Base-by-base conservation (phyloP, 2,113 vertebrate species). In the Synchiropus splendidus region DNA sequence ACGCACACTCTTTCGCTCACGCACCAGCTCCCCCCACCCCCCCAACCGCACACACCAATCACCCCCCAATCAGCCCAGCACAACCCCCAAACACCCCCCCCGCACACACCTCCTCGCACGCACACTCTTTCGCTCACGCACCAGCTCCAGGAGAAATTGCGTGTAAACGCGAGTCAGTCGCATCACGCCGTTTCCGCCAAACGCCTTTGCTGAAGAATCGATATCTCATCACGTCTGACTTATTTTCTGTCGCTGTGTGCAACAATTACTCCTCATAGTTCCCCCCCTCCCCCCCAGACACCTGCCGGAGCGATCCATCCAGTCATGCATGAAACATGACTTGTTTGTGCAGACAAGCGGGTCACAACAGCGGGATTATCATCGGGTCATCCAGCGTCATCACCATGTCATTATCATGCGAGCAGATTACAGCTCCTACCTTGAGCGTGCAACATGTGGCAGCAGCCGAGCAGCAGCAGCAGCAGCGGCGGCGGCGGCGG, bases 381-480 rank as follows among this genome's bases (percentile, higher is more conserved):
- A 27, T 27, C 21, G 8, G 4, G 4, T 27, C 4, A 27, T 27
- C 21, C 21, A 27, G 21, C 21, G 8, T 27, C 21, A 27, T 27
- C 4, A 27, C 8, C 8, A 27, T 27, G 21, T 8, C 21, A 27
- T 4, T 8, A 5, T 27, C 31, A 2, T 6, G 44, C 31, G 54
- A 51, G 12, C 15, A 27, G 16, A n/a, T n/a, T n/a, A n/a, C 14
- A 48, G 50, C 14, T 50, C 72, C 57, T 78, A 83, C 80, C 80
- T 83, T 83, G 80, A 18, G 72, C 78, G 47, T 75, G 78, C 80
- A 83, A 83, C 80, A 81, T 79, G 80, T 81, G 76, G 57, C 65
- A 48, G 69, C 62, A 41, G 45, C 14, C 16, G 48, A 83, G 58
- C 10, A 79, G 45, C 9, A 82, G 63, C 53, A 80, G 58, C 55